These are phyloP conservation scores for Saguinus imperator DNA, from an alignment of 2,113 vertebrate genomes.

Conservation along the genomic window DNA sequence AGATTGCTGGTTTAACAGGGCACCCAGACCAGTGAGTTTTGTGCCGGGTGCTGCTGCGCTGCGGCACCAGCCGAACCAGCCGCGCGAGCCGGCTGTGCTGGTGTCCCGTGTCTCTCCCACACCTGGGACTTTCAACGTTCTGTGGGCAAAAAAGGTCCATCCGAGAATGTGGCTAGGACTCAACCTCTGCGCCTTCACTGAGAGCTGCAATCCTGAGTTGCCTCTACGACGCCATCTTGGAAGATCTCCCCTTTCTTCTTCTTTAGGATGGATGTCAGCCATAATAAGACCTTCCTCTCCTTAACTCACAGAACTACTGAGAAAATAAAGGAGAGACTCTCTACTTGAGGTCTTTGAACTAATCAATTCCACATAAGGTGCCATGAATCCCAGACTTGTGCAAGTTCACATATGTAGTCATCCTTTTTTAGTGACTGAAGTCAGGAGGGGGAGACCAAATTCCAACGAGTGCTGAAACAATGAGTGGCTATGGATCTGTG, in stretches of 20 bases:
- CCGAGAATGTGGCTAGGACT: too few relatives aligned
- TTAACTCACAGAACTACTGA: neutral
- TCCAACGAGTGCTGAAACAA: neutral
- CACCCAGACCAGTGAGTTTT: too few relatives aligned
- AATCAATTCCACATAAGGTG: neutral
- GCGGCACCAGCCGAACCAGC: too few relatives aligned
- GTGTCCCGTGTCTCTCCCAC: too few relatives aligned
- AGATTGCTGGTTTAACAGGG: too few relatives aligned
- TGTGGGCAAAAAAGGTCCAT: too few relatives aligned
- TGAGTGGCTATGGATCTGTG: neutral
- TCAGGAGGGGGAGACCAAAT: neutral
- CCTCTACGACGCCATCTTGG: too few relatives aligned
- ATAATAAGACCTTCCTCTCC: neutral
- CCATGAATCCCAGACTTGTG: neutral
- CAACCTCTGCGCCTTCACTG: too few relatives aligned
- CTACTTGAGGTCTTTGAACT: neutral
- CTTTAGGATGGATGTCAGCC: neutral
- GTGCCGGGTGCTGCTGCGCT: too few relatives aligned
- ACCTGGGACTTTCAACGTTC: too few relatives aligned
- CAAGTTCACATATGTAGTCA: neutral
- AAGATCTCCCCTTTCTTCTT: neutral
- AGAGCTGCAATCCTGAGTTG: too few relatives aligned
- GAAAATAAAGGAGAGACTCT: neutral
- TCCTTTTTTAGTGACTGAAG: neutral
- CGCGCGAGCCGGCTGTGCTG: too few relatives aligned